A percentile compares a stretch with the other conserved stretches of the same genome.
Conservation (phyloP, 2,888 invertebrate species). For the Fissipunctia ypsillon region DNA sequence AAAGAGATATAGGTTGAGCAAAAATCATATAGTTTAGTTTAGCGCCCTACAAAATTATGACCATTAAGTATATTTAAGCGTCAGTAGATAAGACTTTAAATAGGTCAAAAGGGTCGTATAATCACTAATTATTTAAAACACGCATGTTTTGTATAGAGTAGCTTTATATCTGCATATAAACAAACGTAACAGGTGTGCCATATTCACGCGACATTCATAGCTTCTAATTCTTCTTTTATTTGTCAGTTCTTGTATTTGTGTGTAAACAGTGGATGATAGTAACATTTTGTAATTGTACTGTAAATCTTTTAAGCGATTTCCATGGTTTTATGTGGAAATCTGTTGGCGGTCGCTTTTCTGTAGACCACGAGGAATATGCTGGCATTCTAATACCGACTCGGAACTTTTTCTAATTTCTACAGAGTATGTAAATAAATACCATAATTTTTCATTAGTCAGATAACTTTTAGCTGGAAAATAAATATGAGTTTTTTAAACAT, state of each 20-base stretch:
- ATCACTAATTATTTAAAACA: constrained; percentile 21
- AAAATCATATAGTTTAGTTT: neutral
- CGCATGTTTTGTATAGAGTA: constrained; percentile 14
- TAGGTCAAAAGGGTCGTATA: constrained; percentile 29
- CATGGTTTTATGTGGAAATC: constrained; percentile 44
- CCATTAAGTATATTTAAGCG: neutral
- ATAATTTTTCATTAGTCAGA: neutral
- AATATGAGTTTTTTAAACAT: neutral
- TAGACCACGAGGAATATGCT: neutral
- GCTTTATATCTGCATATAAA: constrained; percentile 33
- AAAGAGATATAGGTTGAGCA: neutral
- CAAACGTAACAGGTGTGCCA: constrained; percentile 61
- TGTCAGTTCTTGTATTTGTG: constrained; percentile 59
- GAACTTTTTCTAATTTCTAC: neutral
- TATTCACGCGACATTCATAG: constrained; percentile 59
- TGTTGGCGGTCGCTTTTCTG: neutral
- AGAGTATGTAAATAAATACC: too few species aligned
- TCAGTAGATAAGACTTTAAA: neutral
- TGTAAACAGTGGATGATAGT: constrained; percentile 47
- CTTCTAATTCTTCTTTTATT: constrained; percentile 68
- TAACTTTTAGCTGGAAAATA: neutral
- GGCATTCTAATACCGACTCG: neutral
- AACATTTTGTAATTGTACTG: constrained; percentile 52
- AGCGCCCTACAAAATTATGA: neutral
- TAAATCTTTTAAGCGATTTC: constrained; percentile 61